Percentiles rank a stretch among this genome's conserved stretches.
Evolutionary conservation across 2,113 vertebrate species (phyloP).

Genomic region (Nettapus auritus): DNA sequence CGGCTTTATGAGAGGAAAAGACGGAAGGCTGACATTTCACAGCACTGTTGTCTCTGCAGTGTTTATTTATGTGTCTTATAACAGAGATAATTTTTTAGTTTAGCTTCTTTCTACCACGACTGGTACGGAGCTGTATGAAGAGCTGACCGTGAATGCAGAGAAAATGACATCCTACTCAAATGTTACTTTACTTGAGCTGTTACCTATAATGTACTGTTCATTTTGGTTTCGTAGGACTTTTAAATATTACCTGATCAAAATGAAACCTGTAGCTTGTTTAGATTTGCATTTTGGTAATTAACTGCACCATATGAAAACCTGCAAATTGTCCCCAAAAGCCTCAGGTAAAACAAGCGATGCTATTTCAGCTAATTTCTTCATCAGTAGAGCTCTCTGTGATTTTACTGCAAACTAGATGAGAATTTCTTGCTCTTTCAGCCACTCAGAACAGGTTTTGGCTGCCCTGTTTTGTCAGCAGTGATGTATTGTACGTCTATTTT

Average conservation of each 20-base stretch:
- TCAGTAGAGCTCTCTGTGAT: background rate
- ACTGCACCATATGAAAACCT: background rate
- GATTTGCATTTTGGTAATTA: background rate
- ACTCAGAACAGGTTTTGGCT: background rate
- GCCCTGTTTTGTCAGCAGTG: background rate
- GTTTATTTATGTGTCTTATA: background rate
- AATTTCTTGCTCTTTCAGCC: background rate
- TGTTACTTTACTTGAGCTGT: background rate
- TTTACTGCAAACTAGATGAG: background rate
- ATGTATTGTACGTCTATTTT: background rate
- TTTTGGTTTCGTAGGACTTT: background rate
- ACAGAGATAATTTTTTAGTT: background rate
- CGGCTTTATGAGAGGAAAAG: background rate
- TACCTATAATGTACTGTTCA: fast-evolving
- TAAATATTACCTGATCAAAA: background rate
- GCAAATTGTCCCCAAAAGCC: background rate
- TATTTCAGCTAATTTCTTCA: background rate
- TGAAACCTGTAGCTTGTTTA: background rate
- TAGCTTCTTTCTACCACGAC: background rate
- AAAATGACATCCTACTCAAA: background rate
- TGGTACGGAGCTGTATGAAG: background rate
- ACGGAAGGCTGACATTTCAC: background rate
- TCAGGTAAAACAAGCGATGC: background rate
- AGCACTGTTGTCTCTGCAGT: background rate
- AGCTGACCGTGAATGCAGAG: background rate